Conservation (phyloP, 2,797 vertebrate species). For the Enteromius treurensis region DNA sequence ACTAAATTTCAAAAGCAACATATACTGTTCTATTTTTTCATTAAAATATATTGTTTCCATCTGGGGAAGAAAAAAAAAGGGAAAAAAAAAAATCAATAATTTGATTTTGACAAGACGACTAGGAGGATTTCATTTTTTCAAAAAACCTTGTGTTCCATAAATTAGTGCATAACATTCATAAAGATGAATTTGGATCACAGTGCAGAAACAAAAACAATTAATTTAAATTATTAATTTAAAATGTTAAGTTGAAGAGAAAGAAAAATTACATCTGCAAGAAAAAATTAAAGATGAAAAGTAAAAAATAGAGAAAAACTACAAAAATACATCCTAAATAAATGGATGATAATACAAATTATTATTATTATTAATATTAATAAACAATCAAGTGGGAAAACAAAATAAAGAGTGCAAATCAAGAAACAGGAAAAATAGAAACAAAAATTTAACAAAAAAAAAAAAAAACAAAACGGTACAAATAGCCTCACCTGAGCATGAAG, state of each 20-base stretch:
- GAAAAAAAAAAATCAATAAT: too few species aligned
- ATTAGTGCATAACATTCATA: neutral
- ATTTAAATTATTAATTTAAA: too few species aligned
- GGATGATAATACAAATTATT: too few species aligned
- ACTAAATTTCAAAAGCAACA: neutral
- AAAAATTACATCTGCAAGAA: too few species aligned
- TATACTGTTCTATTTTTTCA: neutral
- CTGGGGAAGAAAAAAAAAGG: too few species aligned
- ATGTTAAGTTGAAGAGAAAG: too few species aligned
- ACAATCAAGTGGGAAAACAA: too few species aligned
- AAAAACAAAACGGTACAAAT: slow-evolving; percentile 58
- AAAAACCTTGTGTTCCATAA: neutral
- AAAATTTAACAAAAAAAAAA: neutral
- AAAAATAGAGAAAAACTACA: too few species aligned
- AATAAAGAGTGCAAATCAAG: slow-evolving; percentile 46
- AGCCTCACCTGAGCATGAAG: slow-evolving; percentile 95
- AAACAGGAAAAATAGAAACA: neutral
- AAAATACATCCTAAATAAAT: too few species aligned
- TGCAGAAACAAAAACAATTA: too few species aligned
- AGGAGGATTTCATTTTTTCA: neutral
- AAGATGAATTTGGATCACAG: neutral
- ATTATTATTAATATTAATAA: too few species aligned
- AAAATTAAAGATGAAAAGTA: too few species aligned
- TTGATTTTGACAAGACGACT: neutral
- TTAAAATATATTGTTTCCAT: neutral